phyloP scores from a whole-genome alignment of 2,113 vertebrate genomes.

The Eubucco bourcierii region DNA sequence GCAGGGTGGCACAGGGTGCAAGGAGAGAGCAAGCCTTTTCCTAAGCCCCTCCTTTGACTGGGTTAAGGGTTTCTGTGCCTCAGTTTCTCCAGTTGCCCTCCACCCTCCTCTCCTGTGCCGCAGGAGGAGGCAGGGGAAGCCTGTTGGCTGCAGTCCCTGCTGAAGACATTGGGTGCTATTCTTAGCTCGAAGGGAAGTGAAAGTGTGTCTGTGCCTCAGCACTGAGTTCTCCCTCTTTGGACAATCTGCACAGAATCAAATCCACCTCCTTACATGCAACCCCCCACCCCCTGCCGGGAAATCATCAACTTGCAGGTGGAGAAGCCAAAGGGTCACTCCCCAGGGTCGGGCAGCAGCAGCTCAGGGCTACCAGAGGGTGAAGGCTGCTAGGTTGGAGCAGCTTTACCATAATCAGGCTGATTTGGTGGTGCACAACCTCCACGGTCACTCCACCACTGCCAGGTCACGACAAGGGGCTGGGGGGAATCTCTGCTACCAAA shows the following conservation, averaged over 20 bases:
- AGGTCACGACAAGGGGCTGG: rapidly evolving
- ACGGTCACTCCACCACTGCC: rapidly evolving
- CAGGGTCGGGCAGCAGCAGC: rapidly evolving
- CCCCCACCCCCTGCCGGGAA: background rate
- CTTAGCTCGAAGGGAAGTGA: slow-evolving; percentile 50
- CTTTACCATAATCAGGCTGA: background rate
- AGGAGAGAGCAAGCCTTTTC: background rate
- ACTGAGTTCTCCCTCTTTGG: background rate
- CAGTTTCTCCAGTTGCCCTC: background rate
- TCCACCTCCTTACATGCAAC: background rate
- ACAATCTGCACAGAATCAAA: background rate
- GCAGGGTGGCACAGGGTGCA: too few relatives aligned
- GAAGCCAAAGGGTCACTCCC: background rate
- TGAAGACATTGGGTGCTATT: background rate
- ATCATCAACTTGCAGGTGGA: background rate
- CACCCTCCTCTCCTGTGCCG: rapidly evolving
- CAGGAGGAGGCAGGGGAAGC: background rate
- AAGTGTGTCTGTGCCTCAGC: slow-evolving; percentile 18
- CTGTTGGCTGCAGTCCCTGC: background rate
- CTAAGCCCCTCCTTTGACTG: background rate
- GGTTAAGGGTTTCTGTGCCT: background rate
- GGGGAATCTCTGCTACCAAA: background rate
- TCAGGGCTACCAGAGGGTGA: background rate
- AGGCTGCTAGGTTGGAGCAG: background rate
- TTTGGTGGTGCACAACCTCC: background rate